phyloP scores from a whole-genome alignment of 53 echinoderm and acorn worm genomes.

The Luidia sarsii region DNA sequence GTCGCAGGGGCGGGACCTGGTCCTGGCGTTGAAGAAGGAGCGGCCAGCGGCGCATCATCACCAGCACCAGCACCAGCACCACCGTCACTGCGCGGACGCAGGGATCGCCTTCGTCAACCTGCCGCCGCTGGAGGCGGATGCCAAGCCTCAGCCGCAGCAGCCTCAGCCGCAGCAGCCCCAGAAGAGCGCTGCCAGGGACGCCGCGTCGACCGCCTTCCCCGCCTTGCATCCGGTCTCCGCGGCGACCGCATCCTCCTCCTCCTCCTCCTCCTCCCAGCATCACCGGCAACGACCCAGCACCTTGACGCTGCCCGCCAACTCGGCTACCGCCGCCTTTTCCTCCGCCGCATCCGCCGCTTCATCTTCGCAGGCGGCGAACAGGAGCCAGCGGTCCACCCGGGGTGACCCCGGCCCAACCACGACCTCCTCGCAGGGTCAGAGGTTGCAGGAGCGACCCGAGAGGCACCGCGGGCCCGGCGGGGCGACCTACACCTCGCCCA shows the following conservation, averaged over 20 bases:
- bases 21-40: conserved; percentile 80
- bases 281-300: conserved; percentile 57
- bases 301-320: conserved; percentile 38
- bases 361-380: conserved; percentile 15
- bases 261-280: too few relatives aligned
- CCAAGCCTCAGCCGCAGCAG: not conserved
- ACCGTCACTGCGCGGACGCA: conserved; percentile 83
- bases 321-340: too few relatives aligned
- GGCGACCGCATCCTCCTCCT: too few relatives aligned
- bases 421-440: conserved; percentile 29
- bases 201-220: conserved; percentile 33
- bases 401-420: too few relatives aligned
- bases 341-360: too few relatives aligned
- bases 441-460: conserved; percentile 38
- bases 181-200: conserved; percentile 26
- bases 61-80: too few relatives aligned
- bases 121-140: conserved; percentile 83
- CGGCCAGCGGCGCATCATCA: too few relatives aligned
- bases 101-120: conserved; percentile 93
- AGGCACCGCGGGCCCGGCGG: conserved; percentile 19
- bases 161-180: conserved; percentile 30
- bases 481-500: conserved; percentile 57
- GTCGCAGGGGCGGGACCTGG: conserved; percentile 42
- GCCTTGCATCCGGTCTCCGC: conserved; percentile 33
- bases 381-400: conserved; percentile 18